Conservation (phyloP, 2,797 vertebrate genomes). For the Diplodus sargus region DNA sequence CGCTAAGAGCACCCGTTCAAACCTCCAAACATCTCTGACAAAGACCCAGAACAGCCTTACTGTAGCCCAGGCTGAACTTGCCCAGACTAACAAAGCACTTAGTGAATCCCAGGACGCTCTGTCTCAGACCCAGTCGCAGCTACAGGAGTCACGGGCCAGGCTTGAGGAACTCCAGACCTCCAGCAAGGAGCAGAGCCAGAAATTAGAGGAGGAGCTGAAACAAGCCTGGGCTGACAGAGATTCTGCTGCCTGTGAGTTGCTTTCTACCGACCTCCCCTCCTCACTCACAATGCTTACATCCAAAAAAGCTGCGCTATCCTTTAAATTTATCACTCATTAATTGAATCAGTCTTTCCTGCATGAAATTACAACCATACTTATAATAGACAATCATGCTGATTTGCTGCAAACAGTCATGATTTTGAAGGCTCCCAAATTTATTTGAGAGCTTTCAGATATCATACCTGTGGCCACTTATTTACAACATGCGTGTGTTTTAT, state of each 20-base stretch:
- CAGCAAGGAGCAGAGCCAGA: conserved; percentile 80
- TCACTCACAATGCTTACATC: background rate
- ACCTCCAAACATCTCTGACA: conserved; percentile 71
- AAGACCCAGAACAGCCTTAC: conserved; percentile 69
- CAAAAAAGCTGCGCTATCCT: background rate
- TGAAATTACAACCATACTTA: background rate
- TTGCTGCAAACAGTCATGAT: background rate
- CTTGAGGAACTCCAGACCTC: conserved; percentile 81
- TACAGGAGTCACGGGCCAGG: conserved; percentile 72
- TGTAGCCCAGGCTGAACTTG: conserved; percentile 74
- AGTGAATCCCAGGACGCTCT: conserved; percentile 73
- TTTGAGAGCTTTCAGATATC: no score
- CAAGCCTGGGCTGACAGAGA: conserved; percentile 84
- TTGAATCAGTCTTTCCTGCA: background rate
- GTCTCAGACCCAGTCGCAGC: conserved; percentile 68
- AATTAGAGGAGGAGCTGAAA: conserved; percentile 83
- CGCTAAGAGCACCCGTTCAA: conserved; percentile 63
- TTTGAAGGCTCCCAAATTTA: background rate
- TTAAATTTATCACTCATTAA: background rate
- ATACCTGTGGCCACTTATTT: background rate
- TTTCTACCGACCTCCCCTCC: background rate
- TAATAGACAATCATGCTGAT: background rate
- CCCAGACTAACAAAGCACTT: conserved; percentile 69
- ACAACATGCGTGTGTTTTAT: background rate
- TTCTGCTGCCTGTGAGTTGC: conserved; percentile 83